Evolutionary conservation across 2,888 invertebrate species (phyloP).

Genomic region (Eristalinus aeneus): DNA sequence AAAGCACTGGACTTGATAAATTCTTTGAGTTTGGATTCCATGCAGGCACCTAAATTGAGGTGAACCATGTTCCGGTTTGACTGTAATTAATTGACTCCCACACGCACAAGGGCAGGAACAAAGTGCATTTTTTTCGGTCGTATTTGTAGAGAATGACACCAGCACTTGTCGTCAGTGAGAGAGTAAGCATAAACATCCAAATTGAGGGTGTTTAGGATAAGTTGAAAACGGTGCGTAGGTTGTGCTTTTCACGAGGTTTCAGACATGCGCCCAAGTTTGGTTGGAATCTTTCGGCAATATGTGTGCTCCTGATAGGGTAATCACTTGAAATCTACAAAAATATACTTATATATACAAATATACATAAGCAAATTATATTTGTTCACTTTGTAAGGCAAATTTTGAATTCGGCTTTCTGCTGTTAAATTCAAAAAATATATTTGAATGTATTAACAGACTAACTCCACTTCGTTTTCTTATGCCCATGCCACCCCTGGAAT

Average conservation of each 20-base stretch:
- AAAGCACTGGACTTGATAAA: slow-evolving; percentile 12
- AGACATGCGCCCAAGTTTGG: slow-evolving; percentile 55
- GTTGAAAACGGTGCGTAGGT: slow-evolving; percentile 58
- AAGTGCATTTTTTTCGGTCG: slow-evolving; percentile 40
- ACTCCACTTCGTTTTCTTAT: background rate
- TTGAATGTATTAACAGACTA: background rate
- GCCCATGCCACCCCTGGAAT: slow-evolving; percentile 42
- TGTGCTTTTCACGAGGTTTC: slow-evolving; percentile 52
- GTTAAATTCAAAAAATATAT: background rate
- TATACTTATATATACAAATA: too few relatives aligned
- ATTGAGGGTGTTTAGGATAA: slow-evolving; percentile 49
- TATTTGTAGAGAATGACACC: slow-evolving; percentile 48
- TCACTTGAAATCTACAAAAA: background rate
- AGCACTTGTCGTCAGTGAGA: slow-evolving; percentile 52
- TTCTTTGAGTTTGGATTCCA: background rate
- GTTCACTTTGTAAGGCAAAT: too few relatives aligned
- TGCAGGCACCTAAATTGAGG: background rate
- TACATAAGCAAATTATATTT: too few relatives aligned
- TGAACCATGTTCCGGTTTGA: slow-evolving; percentile 50
- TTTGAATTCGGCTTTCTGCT: background rate
- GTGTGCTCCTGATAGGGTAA: background rate
- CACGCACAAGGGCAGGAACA: slow-evolving; percentile 33
- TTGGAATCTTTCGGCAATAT: slow-evolving; percentile 21
- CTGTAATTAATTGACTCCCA: slow-evolving; percentile 48
- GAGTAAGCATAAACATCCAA: slow-evolving; percentile 55